Percentiles rank a stretch among this genome's conserved stretches.
phyloP scores from a whole-genome alignment of 2,888 invertebrate species.

The Netelia inedita region DNA sequence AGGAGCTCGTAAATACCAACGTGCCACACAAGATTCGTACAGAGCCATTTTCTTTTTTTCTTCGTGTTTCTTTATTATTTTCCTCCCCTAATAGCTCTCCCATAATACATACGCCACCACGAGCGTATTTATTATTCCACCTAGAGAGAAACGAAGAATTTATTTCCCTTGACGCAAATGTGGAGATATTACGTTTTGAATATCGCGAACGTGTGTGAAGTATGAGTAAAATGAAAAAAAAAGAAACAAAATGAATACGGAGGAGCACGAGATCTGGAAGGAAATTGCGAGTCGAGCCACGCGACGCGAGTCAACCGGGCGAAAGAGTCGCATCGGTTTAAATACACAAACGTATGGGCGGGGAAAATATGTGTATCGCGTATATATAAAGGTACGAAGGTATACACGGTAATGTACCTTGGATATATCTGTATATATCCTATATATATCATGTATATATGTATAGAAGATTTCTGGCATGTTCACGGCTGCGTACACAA shows the following conservation, averaged over 20 bases:
- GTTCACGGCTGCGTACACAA: slow-evolving; percentile 72
- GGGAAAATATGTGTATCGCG: slow-evolving; percentile 3
- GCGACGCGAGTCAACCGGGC: slow-evolving; percentile 41
- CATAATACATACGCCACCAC: neutral
- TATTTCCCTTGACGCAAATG: slow-evolving; percentile 28
- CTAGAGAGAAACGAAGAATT: slow-evolving; percentile 2
- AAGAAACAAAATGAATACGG: neutral
- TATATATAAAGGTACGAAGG: neutral
- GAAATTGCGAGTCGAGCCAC: slow-evolving; percentile 32
- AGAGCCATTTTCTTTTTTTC: slow-evolving; percentile 33
- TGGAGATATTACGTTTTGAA: neutral
- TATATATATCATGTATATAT: neutral
- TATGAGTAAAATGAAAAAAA: neutral
- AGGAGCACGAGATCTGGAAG: neutral
- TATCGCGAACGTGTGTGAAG: slow-evolving; percentile 4
- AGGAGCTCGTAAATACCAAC: slow-evolving; percentile 68
- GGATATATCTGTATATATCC: neutral
- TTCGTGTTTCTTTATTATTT: neutral
- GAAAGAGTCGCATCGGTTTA: slow-evolving; percentile 16
- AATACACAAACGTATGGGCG: slow-evolving; percentile 16
- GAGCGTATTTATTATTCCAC: slow-evolving; percentile 9
- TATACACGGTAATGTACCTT: slow-evolving; percentile 10
- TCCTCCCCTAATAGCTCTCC: neutral
- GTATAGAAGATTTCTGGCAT: slow-evolving; percentile 62
- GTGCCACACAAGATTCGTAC: slow-evolving; percentile 24